Conservation (phyloP, 1,140 invertebrate species). For the Temnothorax nylanderi region DNA sequence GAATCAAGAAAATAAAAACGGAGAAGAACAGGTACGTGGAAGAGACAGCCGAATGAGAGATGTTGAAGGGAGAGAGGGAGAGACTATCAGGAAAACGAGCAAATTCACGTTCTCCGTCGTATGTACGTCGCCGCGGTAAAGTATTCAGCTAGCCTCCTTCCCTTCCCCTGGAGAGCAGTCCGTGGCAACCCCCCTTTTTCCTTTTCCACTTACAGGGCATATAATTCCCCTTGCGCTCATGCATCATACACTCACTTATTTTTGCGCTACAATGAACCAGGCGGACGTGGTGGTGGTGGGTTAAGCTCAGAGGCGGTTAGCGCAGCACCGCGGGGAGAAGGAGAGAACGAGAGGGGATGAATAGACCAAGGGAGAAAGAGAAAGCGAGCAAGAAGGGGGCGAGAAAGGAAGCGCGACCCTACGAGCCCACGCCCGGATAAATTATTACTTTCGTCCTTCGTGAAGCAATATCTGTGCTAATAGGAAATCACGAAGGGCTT, state of each 20-base stretch:
- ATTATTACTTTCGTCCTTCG: conserved; percentile 80
- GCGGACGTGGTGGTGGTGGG: conserved; percentile 70
- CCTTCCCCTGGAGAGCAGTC: conserved; percentile 59
- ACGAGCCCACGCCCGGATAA: conserved; percentile 75
- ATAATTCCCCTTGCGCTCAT: conserved; percentile 79
- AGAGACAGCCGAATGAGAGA: not conserved
- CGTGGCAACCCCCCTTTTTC: conserved; percentile 74
- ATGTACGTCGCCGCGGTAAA: conserved; percentile 60
- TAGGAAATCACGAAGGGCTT: conserved; percentile 81
- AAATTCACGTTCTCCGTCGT: conserved; percentile 58
- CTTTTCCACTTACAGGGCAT: conserved; percentile 76
- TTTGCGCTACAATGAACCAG: conserved; percentile 80
- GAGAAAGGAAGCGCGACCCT: conserved; percentile 56
- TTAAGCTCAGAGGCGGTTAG: conserved; percentile 72
- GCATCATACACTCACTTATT: conserved; percentile 83
- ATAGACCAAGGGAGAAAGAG: conserved; percentile 16
- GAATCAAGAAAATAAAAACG: conserved; percentile 8
- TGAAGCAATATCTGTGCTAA: conserved; percentile 81
- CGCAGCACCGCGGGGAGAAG: conserved; percentile 17
- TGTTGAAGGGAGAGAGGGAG: conserved; percentile 7
- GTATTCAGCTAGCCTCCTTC: conserved; percentile 60
- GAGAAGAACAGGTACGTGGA: conserved; percentile 9
- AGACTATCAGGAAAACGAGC: conserved; percentile 39
- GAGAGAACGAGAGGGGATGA: conserved; percentile 13
- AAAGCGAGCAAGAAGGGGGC: not conserved